Evolutionary conservation across 2,797 vertebrate genomes (phyloP).

Genomic region (Sebastes kiyomatsui): DNA sequence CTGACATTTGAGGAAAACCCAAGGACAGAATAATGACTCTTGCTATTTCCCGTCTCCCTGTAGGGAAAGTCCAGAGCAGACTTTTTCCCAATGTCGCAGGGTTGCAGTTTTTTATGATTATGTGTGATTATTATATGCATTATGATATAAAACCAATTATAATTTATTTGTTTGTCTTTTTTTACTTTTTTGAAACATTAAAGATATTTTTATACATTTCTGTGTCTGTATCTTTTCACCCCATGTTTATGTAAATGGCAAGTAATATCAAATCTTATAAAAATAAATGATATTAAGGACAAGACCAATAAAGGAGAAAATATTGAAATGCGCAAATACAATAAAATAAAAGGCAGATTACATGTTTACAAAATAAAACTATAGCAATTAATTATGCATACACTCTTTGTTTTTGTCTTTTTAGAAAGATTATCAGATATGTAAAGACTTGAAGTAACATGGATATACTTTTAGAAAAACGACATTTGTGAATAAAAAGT

Average conservation of each 20-base stretch:
- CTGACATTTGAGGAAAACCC: conserved; percentile 9
- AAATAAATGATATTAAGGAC: background rate
- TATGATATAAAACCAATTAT: conserved; percentile 52
- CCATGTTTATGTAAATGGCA: background rate
- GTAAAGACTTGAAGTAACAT: background rate
- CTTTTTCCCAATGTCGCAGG: conserved; percentile 13
- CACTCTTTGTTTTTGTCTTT: background rate
- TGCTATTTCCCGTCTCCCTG: background rate
- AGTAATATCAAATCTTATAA: background rate
- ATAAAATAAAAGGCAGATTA: background rate
- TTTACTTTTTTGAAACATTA: conserved; percentile 73
- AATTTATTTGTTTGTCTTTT: conserved; percentile 65
- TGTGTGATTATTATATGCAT: conserved; percentile 57
- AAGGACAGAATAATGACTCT: background rate
- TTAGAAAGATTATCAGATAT: background rate
- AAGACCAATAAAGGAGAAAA: background rate
- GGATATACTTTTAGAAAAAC: no score
- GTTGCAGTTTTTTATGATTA: conserved; percentile 30
- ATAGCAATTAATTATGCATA: background rate
- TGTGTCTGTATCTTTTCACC: background rate
- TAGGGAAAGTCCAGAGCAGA: background rate
- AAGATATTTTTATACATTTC: conserved; percentile 77
- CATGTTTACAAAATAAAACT: background rate
- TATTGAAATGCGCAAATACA: background rate
- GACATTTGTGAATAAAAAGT: no score